phyloP scores from a whole-genome alignment of 2,888 invertebrate genomes.

The Julus scandinavius region DNA sequence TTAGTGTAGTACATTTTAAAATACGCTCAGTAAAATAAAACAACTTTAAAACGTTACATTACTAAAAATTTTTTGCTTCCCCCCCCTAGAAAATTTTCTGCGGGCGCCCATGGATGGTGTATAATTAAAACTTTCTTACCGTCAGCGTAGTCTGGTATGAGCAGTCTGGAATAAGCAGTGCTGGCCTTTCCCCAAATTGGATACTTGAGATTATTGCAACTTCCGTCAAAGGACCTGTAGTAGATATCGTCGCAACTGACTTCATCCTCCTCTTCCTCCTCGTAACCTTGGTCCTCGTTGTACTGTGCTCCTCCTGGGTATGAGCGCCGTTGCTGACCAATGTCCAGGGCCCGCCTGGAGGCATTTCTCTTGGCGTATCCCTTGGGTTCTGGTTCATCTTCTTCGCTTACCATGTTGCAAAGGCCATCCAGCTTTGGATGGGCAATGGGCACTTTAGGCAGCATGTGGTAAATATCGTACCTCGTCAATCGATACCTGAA shows the following conservation, averaged over 20 bases:
- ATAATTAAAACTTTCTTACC: constrained; percentile 49
- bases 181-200: constrained; percentile 57
- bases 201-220: constrained; percentile 58
- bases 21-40: too few species aligned
- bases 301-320: constrained; percentile 2
- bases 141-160: constrained; percentile 58
- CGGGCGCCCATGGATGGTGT: too few species aligned
- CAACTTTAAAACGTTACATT: too few species aligned
- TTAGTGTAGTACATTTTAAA: too few species aligned
- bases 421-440: constrained; percentile 54
- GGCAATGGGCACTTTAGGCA: constrained; percentile 56
- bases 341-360: constrained; percentile 45
- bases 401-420: constrained; percentile 53
- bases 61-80: too few species aligned
- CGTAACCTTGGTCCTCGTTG: background rate
- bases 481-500: constrained; percentile 55
- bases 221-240: constrained; percentile 57
- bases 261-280: constrained; percentile 55
- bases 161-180: constrained; percentile 55
- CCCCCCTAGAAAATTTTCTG: too few species aligned
- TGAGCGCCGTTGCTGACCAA: background rate
- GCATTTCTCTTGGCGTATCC: constrained; percentile 55
- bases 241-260: constrained; percentile 55
- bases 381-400: constrained; percentile 51
- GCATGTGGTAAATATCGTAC: constrained; percentile 57